Base-by-base conservation (phyloP, 1,140 invertebrate genomes). In the Trachymyrmex cornetzi region DNA sequence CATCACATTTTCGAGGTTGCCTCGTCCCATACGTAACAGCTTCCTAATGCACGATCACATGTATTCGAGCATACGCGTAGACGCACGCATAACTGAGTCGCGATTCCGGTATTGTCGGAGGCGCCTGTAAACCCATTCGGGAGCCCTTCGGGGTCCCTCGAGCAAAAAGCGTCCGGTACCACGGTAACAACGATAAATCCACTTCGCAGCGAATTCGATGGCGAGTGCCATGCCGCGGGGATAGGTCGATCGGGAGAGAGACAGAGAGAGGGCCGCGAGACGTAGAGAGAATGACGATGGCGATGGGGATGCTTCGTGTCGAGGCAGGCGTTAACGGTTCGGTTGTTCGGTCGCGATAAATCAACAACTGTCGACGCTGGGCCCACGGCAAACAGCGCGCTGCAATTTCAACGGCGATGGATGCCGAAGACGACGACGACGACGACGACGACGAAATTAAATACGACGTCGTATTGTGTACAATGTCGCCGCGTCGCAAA, bases 281-380 rank as follows among this genome's bases (percentile, higher is more conserved):
- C 48, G 48, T 14, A 57, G 55, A 57, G 55, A 81, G 74, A 86
- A 71, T 72, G 55, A 64, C 64, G 77, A 77, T 50, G 71, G 71
- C 74, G 44, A 87, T 53, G 57, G 82, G 44, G 77, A 90, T 85
- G 85, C 74, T 86, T 86, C 86, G 84, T 75, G 88, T 81, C 87
- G 87, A 75, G 85, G 87, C 85, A 88, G 75, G 87, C 87, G 82
- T 89, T 89, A 89, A 89, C 88, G 82, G 80, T 85, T 86, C 63
- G 87, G 64, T 89, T 82, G 66, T 80, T 85, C 87, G 77, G 84
- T 86, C 57, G 53, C 84, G 87, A 90, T 90, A 90, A 90, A 90
- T 90, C 89, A 87, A 88, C 87, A 88, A 87, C 79, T 82, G 87
- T 84, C 84, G 87, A 64, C 74, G 69, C 50, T 82, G 85, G 85